A percentile compares a stretch with the other conserved stretches of the same genome.
Conservation (phyloP, 2,113 vertebrate species). For the Girardinichthys multiradiatus region DNA sequence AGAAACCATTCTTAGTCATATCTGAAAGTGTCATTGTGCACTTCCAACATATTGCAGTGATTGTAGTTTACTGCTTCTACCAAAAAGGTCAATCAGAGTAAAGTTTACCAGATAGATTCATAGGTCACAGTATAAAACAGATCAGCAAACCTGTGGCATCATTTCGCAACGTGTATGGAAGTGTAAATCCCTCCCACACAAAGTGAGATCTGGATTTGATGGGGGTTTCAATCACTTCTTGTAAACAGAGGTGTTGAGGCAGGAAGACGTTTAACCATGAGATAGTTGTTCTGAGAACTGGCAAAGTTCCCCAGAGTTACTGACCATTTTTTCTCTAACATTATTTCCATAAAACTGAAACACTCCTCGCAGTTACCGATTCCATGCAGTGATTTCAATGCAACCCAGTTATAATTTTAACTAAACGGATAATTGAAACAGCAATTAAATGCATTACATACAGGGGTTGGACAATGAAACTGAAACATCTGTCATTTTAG, state of each 20-base stretch:
- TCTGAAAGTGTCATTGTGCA: neutral
- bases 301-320: neutral
- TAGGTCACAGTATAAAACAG: neutral
- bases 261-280: neutral
- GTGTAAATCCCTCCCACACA: neutral
- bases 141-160: neutral
- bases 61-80: neutral
- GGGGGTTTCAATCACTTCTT: conserved; percentile 9
- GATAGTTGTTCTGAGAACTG: neutral
- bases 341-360: neutral
- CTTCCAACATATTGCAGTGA: neutral
- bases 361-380: neutral
- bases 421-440: neutral
- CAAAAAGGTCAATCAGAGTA: neutral
- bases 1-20: neutral
- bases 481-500: too few species aligned
- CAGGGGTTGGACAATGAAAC: too few species aligned
- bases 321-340: neutral
- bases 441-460: neutral
- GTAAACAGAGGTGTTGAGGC: neutral
- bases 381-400: neutral
- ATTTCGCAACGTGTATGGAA: neutral
- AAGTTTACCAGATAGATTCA: neutral
- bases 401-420: neutral
- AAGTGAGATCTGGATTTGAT: neutral